Evolutionary conservation across 2,797 vertebrate genomes (phyloP), one percentile per base, ranked within the genome.

Genomic region (Microctenopoma stevenorrisi): DNA sequence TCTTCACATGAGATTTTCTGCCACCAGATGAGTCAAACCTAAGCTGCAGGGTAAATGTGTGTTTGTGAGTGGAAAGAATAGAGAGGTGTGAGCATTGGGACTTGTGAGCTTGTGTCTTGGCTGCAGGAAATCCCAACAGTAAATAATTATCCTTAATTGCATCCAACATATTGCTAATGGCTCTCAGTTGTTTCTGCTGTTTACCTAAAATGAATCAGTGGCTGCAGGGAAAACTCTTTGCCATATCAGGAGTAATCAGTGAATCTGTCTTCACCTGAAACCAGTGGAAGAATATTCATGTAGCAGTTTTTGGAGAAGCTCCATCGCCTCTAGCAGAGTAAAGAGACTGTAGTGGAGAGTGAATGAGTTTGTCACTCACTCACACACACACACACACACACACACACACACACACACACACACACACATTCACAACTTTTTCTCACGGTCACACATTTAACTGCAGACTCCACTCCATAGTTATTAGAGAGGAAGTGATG

Each of bases 401-500:
- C 48, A 37, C n/a, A n/a, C n/a, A n/a, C n/a, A n/a, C 49, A 35
- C 48, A 53, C 63, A 50, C 42, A 40, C 43, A 55, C 46, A 33
- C 16, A 18, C 37, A 55, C 25, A 60, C 43, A 47, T 49, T 61
- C n/a, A 64, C 48, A 37, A 15, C 54, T 53, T 38, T 78, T 77
- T 75, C 72, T 65, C 63, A 67, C 49, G 71, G 72, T 81, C 54
- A 77, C 75, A 82, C 67, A 59, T 40, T 72, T 48, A 38, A 46
- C 46, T 61, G 38, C 58, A 59, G 48, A 67, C 7, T 42, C 55
- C 40, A 22, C 16, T 35, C 53, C 50, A 54, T 4, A 74, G 73
- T 72, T 79, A 61, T 82, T 76, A 44, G 3, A 35, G 50, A 78
- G 83, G 82, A 91, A 90, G 72, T 74, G 78, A 88, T 89, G 72